Evolutionary conservation across 1,140 invertebrate species (phyloP), one percentile per base, ranked within the genome.

Genomic region (Schlechtendalia chinensis): DNA sequence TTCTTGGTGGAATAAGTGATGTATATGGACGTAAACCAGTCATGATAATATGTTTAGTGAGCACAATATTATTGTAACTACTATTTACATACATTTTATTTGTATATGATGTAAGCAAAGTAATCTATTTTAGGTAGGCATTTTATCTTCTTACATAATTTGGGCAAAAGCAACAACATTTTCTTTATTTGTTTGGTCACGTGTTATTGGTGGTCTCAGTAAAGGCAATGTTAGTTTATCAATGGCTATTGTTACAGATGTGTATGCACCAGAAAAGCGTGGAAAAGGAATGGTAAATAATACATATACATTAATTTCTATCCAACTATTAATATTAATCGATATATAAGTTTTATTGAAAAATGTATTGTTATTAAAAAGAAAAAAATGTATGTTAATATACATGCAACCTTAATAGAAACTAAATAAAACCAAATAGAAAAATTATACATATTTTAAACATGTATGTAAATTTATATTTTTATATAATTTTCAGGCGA

Each of bases 141-240:
- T 98, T 83, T 88, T 93, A 8, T 77, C 90, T 16, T 97, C 96
- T 0, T 96, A 98, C 87, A 87, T 92, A 10, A 82, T 98, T 65
- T 99, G 97, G 97, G 92, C 92, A 29, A 85, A 93, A 53, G 96
- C 97, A 0, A 89, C 89, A 79, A 96, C 92, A 85, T 98, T 99
- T 87, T 89, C 90, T 17, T 84, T 97, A 58, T 99, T 99, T 89
- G 93, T 99, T 24, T 83, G 98, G 56, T 94, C 97, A 0, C 89
- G 98, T 83, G 91, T 99, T 82, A 87, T 99, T 82, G 97, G 97
- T 22, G 98, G 98, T 0, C 88, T 98, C 5, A 96, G 94, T 84
- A 98, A 99, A 89, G 97, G 96, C 6, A 99, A 99, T 88, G 92
- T 99, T 19, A 96, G 94, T 83, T 87, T 99, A 32, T 93, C 93